Evolutionary conservation across 2,113 vertebrate genomes (phyloP).

Genomic region (Aleadryas rufinucha): DNA sequence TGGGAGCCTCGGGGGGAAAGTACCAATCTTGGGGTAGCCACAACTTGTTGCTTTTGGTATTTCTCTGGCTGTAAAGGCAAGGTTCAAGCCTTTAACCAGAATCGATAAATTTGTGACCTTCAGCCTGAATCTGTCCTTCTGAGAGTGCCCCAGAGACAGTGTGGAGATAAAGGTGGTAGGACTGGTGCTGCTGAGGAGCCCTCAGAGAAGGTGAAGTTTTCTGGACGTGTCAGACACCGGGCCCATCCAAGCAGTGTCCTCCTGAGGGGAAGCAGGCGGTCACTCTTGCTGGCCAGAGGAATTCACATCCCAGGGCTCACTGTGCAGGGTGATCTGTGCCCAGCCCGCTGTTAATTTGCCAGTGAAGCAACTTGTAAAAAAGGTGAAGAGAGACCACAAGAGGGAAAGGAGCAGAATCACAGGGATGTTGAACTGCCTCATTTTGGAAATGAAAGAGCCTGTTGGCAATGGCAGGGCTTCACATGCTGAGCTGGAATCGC

Average conservation of each 20-base stretch:
- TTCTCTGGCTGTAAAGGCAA: background rate
- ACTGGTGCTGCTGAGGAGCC: background rate
- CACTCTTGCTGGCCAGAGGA: background rate
- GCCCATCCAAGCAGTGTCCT: fast-evolving
- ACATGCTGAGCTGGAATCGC: conserved; percentile 54
- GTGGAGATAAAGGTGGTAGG: background rate
- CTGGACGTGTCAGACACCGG: background rate
- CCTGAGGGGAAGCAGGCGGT: background rate
- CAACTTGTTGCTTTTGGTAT: background rate
- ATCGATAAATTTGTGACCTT: background rate
- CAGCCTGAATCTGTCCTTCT: background rate
- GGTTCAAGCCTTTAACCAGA: background rate
- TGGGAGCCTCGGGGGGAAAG: background rate
- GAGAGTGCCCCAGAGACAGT: background rate
- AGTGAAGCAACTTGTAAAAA: background rate
- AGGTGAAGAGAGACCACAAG: background rate
- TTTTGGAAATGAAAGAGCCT: conserved; percentile 49
- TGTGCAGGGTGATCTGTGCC: background rate
- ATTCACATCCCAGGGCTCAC: background rate
- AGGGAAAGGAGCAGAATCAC: background rate
- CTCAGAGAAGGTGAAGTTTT: background rate
- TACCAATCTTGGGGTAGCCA: background rate
- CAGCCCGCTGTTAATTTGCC: background rate
- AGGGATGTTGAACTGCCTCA: conserved; percentile 8
- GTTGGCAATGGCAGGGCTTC: conserved; percentile 45